Percentiles rank a stretch among this genome's conserved stretches.
phyloP scores from a whole-genome alignment of 30 jellyfish, hydroid and myxozoan species.

The Phacellophora camtschatica region DNA sequence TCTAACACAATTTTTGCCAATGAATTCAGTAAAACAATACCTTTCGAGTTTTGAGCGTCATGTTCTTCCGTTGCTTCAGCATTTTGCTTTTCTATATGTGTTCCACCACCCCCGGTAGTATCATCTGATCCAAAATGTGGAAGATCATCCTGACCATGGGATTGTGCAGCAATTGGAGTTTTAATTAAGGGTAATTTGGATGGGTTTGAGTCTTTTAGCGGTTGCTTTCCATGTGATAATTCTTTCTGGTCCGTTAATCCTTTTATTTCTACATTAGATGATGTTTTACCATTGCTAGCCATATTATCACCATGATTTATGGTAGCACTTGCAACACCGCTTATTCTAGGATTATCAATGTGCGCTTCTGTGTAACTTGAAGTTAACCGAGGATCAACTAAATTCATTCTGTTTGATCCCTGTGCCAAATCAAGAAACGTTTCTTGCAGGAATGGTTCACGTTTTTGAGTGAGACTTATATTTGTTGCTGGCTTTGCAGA shows the following conservation, averaged over 20 bases:
- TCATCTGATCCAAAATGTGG: neutral
- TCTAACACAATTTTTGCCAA: too few species aligned
- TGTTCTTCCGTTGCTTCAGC: conserved; percentile 1
- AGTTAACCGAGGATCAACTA: conserved; percentile 47
- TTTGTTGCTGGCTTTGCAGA: neutral
- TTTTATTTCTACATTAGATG: conserved; percentile 37
- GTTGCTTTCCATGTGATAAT: neutral
- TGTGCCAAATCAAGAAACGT: conserved; percentile 27
- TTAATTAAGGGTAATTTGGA: neutral
- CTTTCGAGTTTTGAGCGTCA: too few species aligned
- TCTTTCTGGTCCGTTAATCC: conserved; percentile 41
- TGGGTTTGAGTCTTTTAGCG: neutral
- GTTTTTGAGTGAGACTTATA: neutral
- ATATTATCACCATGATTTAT: conserved; percentile 43
- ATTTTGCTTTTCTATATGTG: neutral
- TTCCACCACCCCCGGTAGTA: neutral
- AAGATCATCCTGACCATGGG: neutral
- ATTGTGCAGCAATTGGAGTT: neutral
- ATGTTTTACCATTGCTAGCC: conserved; percentile 23
- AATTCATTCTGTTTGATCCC: neutral
- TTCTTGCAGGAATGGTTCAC: conserved; percentile 22
- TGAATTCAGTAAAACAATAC: too few species aligned
- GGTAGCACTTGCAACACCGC: conserved; percentile 70
- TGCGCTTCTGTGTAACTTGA: conserved; percentile 78
- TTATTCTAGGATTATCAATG: conserved; percentile 49